Base-by-base conservation (phyloP, 2,888 invertebrate species). In the Netelia fuscicornis region DNA sequence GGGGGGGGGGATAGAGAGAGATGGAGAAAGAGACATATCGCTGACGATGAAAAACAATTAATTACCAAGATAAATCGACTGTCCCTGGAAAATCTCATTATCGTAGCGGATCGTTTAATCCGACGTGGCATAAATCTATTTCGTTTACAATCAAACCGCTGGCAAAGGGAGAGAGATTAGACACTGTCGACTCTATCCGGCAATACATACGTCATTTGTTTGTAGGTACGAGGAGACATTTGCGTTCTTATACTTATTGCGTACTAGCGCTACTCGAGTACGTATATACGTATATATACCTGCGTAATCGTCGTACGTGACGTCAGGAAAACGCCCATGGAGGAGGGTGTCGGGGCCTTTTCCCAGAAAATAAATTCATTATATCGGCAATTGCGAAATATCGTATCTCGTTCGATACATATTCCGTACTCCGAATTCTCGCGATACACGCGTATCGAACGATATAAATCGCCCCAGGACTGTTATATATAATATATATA, bases 31-130 rank as follows among this genome's bases (percentile, higher is more conserved):
- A 78, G 58, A 81, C 76, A 68, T 58, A 84, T 67, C 75, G 65
- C 56, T 72, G 56, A 48, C 58, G 68, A 85, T 81, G 64, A 25
- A 25, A 65, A 75, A 81, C 78, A 78, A 85, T 85, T 85, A 75
- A 85, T 85, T 78, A 79, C 17, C 37, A 75, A 85, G 81, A 85
- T 85, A 81, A 85, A 85, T 85, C 48, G 67, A 58, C 75, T 79
- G 84, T 85, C 81, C 72, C 64, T 79, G 81, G 68, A 81, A 85
- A 85, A 81, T 81, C 81, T 81, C 81, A 85, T 85, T 85, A 85
- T 74, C 78, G 81, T 71, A 64, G 65, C 78, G 58, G 81, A 84
- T 84, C 84, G 84, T 78, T 84, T 78, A 84, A 84, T 84, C 81
- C 78, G 77, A 23, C 10, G 70, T 30, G 37, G 81, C 74, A 84